Percentiles rank a stretch among this genome's conserved stretches.
Evolutionary conservation across 2,888 invertebrate genomes (phyloP).

Genomic region (Ferdinandea cuprea): DNA sequence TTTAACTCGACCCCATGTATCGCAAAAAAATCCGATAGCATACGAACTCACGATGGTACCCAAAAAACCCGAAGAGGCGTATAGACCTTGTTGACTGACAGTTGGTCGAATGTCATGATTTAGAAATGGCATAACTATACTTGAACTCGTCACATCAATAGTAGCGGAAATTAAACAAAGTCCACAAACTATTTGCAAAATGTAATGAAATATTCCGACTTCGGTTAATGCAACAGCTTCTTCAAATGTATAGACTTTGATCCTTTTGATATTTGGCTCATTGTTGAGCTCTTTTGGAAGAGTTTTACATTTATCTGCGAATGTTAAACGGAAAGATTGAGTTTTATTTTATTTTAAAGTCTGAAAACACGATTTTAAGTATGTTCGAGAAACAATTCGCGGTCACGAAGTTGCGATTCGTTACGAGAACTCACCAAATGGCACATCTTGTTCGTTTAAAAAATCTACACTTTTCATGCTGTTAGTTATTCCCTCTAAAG

Average conservation of each 20-base stretch:
- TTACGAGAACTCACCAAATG: too few relatives aligned
- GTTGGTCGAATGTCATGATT: conserved; percentile 86
- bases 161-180: conserved; percentile 86
- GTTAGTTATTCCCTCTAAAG: not conserved
- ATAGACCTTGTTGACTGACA: conserved; percentile 84
- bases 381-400: too few relatives aligned
- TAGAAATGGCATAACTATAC: conserved; percentile 86
- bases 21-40: conserved; percentile 90
- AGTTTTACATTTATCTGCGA: not conserved
- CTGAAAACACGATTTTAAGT: too few relatives aligned
- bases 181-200: conserved; percentile 85
- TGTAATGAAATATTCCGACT: conserved; percentile 85
- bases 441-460: too few relatives aligned
- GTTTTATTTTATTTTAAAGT: too few relatives aligned
- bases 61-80: conserved; percentile 86
- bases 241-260: conserved; percentile 48
- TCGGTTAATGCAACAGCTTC: conserved; percentile 81
- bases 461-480: too few relatives aligned
- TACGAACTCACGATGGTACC: conserved; percentile 88
- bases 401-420: too few relatives aligned
- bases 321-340: too few relatives aligned
- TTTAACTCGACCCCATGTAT: conserved; percentile 87
- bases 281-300: not conserved
- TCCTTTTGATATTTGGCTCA: not conserved
- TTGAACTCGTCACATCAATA: conserved; percentile 85